Conservation (phyloP, 2,888 invertebrate genomes). For the Stenchaetothrips biformis region DNA sequence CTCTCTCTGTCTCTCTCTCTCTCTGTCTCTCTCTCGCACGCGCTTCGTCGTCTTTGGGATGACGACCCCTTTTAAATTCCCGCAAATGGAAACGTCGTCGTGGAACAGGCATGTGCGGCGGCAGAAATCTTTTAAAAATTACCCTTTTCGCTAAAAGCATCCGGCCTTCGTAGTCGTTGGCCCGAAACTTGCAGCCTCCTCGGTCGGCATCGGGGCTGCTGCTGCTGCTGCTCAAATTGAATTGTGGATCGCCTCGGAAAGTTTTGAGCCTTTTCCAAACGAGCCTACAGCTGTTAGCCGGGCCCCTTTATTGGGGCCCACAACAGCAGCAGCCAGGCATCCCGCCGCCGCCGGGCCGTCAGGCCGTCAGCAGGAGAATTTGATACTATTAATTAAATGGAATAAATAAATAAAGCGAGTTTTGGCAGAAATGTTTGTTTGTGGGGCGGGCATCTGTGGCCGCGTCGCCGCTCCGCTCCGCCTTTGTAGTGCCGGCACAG, state of each 20-base stretch:
- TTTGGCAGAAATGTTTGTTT: slow-evolving; percentile 17
- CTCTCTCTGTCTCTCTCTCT: too few species aligned
- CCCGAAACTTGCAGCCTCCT: not conserved
- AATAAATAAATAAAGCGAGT: slow-evolving; percentile 19
- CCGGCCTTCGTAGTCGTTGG: too few species aligned
- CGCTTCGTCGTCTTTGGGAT: too few species aligned
- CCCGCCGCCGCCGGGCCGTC: not conserved
- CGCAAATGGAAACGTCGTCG: too few species aligned
- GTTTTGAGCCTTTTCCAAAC: slow-evolving; percentile 13
- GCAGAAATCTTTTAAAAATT: too few species aligned
- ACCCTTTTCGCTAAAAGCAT: too few species aligned
- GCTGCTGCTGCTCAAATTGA: not conserved
- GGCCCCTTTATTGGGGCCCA: not conserved
- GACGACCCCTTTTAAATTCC: too few species aligned
- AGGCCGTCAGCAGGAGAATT: slow-evolving; percentile 10
- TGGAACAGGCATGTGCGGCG: too few species aligned
- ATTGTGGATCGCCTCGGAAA: slow-evolving; percentile 18
- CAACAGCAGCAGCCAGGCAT: not conserved
- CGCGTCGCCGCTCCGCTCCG: not conserved
- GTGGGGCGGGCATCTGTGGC: slow-evolving; percentile 10
- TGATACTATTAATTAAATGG: slow-evolving; percentile 24
- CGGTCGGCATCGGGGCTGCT: not conserved
- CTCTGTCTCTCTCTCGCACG: too few species aligned
- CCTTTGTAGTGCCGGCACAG: too few species aligned
- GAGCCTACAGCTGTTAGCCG: slow-evolving; percentile 22